Evolutionary conservation across 2,888 invertebrate genomes (phyloP).

Genomic region (Drosophila meridionalis): DNA sequence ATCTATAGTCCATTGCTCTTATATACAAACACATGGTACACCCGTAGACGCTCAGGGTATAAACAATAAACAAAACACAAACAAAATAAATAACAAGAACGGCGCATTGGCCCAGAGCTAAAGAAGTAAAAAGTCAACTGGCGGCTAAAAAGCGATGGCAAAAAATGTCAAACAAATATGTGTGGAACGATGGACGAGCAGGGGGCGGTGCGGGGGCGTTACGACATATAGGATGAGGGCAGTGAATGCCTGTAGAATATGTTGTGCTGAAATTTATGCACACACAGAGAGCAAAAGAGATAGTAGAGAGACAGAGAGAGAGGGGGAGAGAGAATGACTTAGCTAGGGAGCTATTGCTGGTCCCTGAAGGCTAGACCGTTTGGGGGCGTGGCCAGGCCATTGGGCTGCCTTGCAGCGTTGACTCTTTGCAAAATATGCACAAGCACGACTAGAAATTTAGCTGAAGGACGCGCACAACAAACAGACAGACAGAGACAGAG

Average conservation of each 20-base stretch:
- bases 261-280: constrained; percentile 66
- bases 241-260: constrained; percentile 30
- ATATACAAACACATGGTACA: not conserved
- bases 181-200: constrained; percentile 6
- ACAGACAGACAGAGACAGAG: constrained; percentile 7
- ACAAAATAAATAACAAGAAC: constrained; percentile 26
- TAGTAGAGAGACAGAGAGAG: constrained; percentile 13
- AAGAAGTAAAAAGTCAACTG: constrained; percentile 60
- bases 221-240: not conserved
- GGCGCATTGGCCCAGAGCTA: constrained; percentile 54
- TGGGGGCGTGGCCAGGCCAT: constrained; percentile 26
- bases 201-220: not conserved
- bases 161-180: constrained; percentile 48
- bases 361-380: constrained; percentile 35
- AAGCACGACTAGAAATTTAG: constrained; percentile 60
- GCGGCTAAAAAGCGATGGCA: constrained; percentile 46
- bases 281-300: constrained; percentile 26
- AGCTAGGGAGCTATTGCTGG: constrained; percentile 14
- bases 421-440: constrained; percentile 64
- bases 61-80: constrained; percentile 31
- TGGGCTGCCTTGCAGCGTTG: constrained; percentile 36
- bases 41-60: constrained; percentile 10
- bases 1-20: not conserved
- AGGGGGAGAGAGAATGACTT: constrained; percentile 1
- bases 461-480: constrained; percentile 62